Conservation (phyloP, 2,113 vertebrate species). For the Blennius ocellaris region DNA sequence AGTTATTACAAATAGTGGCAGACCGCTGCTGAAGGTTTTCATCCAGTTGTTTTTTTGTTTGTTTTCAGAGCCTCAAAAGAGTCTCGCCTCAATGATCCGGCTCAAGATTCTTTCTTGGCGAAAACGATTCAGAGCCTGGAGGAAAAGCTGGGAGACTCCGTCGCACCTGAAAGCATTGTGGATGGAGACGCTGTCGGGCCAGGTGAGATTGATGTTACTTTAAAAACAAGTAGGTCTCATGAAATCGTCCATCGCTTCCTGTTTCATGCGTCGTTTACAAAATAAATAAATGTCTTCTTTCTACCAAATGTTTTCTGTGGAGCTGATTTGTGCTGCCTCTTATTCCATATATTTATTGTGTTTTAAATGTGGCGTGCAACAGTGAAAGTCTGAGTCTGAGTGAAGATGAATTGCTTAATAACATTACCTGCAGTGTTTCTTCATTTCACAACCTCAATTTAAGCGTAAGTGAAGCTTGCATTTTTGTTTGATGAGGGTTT, state of each 20-base stretch:
- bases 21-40: not conserved
- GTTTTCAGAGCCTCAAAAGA: constrained; percentile 71
- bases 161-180: constrained; percentile 63
- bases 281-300: too few relatives aligned
- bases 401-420: too few relatives aligned
- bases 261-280: too few relatives aligned
- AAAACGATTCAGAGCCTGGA: constrained; percentile 87
- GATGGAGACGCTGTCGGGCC: constrained; percentile 86
- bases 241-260: too few relatives aligned
- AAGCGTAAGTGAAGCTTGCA: not conserved
- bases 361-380: too few relatives aligned
- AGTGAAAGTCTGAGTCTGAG: too few relatives aligned
- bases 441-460: not conserved
- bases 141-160: constrained; percentile 83
- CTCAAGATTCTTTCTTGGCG: constrained; percentile 85
- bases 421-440: not conserved
- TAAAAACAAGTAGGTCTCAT: too few relatives aligned
- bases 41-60: not conserved
- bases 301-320: too few relatives aligned
- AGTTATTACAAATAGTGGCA: too few relatives aligned
- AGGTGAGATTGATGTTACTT: constrained; percentile 76
- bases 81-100: constrained; percentile 70
- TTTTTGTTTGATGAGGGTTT: not conserved
- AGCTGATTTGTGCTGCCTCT: too few relatives aligned
- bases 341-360: too few relatives aligned